Base-by-base conservation (phyloP, 2,113 vertebrate species). In the Abramis brama region DNA sequence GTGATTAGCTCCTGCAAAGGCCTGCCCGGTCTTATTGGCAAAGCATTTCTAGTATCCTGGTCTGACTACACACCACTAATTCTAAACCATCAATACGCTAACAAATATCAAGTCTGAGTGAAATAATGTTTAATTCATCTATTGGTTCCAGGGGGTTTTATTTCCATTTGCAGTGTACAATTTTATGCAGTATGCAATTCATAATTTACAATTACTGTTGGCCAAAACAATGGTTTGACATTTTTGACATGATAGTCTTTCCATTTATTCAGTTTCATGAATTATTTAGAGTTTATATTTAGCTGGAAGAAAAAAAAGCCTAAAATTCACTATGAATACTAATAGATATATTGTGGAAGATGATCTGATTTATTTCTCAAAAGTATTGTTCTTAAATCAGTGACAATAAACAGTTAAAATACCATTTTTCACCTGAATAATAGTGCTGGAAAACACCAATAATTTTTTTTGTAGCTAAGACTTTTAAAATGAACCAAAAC, bases 1-100 rank as follows among this genome's bases (percentile, higher is more conserved):
- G 78, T 62, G 78, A 80, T 80, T 62, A 80, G 36, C 78, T 80
- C 43, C 45, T 17, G 36, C 33, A 79, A 43, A 60, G 55, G 19
- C 6, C 76, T 33, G 79, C 79, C n/a, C 5, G 39, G 36, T 21
- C 39, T 82, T 70, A 36, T 68, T 82, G 45, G 79, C 79, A 82
- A 68, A 82, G 62, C 1, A 6, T 70, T 30, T 70, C 64, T 52
- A 55, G 43, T 33, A n/a, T 82, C 25, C 79, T 70, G 79, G 47
- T 82, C 79, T 30, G 60, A 68, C 36, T 47, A 13, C 30, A 62
- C 57, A 47, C 55, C 11, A 11, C 12, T 74, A 74, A n/a, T 33
- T 62, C 57, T 62, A 9, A 66, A 11, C 59, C 43, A 66, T 66
- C 39, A 64, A 82, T 68, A 82, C 2, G 8, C 25, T 27, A 21